These are phyloP conservation scores for Rhamphomyia laevipes DNA, from an alignment of 2,888 invertebrate species.

Conservation along the genomic window DNA sequence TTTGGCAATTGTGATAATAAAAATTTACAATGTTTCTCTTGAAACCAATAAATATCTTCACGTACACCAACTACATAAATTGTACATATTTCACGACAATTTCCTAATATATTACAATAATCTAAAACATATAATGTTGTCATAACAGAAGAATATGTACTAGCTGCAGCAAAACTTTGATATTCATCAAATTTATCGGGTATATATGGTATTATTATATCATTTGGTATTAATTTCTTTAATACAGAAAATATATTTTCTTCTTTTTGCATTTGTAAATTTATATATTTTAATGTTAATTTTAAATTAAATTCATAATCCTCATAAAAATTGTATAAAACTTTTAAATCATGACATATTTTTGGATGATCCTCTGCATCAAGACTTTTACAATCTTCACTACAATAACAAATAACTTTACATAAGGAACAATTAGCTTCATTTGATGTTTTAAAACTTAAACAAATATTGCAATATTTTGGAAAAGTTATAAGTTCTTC, in stretches of 20 bases:
- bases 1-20: slow-evolving; percentile 23
- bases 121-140: slow-evolving; percentile 22
- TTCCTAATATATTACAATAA: slow-evolving; percentile 10
- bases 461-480: slow-evolving; percentile 24
- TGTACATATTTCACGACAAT: slow-evolving; percentile 10
- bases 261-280: slow-evolving; percentile 11
- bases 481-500: slow-evolving; percentile 26
- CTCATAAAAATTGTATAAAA: slow-evolving; percentile 24
- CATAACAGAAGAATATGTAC: slow-evolving; percentile 26
- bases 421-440: background rate
- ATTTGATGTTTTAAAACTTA: slow-evolving; percentile 11
- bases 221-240: slow-evolving; percentile 13
- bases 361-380: slow-evolving; percentile 18
- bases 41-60: slow-evolving; percentile 22
- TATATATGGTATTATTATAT: slow-evolving; percentile 12
- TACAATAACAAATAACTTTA: slow-evolving; percentile 22
- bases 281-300: background rate
- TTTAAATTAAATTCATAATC: slow-evolving; percentile 1
- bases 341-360: slow-evolving; percentile 21
- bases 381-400: slow-evolving; percentile 17
- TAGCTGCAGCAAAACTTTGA: slow-evolving; percentile 21
- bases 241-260: slow-evolving; percentile 19
- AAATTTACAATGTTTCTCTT: slow-evolving; percentile 21
- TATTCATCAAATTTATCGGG: slow-evolving; percentile 17
- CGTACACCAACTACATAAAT: slow-evolving; percentile 24